phyloP scores from a whole-genome alignment of 2,797 vertebrate species.

The Zenarchopterus dispar region DNA sequence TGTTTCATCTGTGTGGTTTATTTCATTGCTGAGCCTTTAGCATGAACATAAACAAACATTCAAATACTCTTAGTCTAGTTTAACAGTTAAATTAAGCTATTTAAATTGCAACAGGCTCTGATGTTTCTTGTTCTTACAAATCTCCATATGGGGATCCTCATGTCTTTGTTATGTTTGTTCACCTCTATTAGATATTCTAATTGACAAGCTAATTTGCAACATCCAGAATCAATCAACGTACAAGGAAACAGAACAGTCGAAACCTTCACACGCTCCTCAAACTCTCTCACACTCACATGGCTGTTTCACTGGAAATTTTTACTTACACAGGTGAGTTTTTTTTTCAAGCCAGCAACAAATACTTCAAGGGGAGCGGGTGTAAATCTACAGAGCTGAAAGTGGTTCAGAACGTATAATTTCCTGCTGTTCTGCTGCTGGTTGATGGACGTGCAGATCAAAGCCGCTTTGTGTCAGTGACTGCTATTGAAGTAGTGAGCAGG shows the following conservation, averaged over 20 bases:
- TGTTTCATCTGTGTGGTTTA: slow-evolving; percentile 19
- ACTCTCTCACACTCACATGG: slow-evolving; percentile 4
- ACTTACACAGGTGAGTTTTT: slow-evolving; percentile 38
- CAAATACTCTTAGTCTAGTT: neutral
- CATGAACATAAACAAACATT: slow-evolving; percentile 7
- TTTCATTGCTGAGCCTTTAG: slow-evolving; percentile 32
- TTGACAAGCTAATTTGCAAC: slow-evolving; percentile 81
- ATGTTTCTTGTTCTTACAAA: too few species aligned
- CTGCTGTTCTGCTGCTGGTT: slow-evolving; percentile 68
- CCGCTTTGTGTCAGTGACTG: slow-evolving; percentile 67
- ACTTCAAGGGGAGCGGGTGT: slow-evolving; percentile 62
- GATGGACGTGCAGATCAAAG: slow-evolving; percentile 80
- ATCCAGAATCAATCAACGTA: slow-evolving; percentile 69
- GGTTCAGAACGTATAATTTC: slow-evolving; percentile 62
- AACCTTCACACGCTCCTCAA: slow-evolving; percentile 22
- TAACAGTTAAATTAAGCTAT: neutral
- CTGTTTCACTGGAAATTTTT: neutral
- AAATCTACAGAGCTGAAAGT: slow-evolving; percentile 60
- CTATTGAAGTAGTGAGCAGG: slow-evolving; percentile 70
- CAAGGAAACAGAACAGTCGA: slow-evolving; percentile 41
- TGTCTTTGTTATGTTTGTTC: slow-evolving; percentile 50
- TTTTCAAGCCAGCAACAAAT: slow-evolving; percentile 30
- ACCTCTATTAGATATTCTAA: slow-evolving; percentile 74
- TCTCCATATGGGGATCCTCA: neutral
- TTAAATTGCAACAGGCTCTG: too few species aligned